These are phyloP conservation scores for Mormyrus hasselquistii DNA, from an alignment of 2,797 vertebrate species.

Conservation along the genomic window DNA sequence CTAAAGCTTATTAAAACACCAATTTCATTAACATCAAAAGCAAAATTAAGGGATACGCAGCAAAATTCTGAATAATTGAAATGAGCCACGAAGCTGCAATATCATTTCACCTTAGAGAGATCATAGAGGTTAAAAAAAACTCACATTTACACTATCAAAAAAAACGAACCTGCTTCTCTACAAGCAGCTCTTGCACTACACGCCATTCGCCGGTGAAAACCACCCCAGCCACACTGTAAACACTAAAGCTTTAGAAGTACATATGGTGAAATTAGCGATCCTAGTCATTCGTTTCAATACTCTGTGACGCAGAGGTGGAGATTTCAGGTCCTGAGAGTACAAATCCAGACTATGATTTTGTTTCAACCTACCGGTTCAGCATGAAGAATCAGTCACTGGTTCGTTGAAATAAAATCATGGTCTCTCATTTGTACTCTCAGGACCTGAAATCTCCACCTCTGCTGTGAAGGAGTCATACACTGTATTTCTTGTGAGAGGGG, in stretches of 20 bases:
- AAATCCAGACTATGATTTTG: no score
- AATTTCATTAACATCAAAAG: slow-evolving; percentile 55
- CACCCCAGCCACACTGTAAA: background rate
- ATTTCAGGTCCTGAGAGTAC: no score
- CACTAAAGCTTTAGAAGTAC: background rate
- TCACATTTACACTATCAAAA: slow-evolving; percentile 6
- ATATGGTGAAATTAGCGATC: background rate
- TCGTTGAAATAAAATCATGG: no score
- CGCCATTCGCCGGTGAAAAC: background rate
- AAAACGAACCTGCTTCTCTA: background rate
- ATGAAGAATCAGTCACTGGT: no score
- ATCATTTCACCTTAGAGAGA: slow-evolving; percentile 42
- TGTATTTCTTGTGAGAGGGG: background rate
- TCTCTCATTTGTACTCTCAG: no score
- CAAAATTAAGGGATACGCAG: slow-evolving; percentile 57
- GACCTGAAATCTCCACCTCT: no score
- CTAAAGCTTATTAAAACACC: slow-evolving; percentile 49
- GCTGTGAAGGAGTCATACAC: background rate
- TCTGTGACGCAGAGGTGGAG: no score
- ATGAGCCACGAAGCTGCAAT: slow-evolving; percentile 50
- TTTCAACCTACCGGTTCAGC: no score
- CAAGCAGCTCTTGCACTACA: background rate
- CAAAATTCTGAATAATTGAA: slow-evolving; percentile 52
- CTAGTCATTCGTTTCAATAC: background rate
- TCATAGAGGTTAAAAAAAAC: slow-evolving; percentile 39